Evolutionary conservation across 1,140 invertebrate genomes (phyloP), one percentile per base, ranked within the genome.

Genomic region (Theocolax elegans): DNA sequence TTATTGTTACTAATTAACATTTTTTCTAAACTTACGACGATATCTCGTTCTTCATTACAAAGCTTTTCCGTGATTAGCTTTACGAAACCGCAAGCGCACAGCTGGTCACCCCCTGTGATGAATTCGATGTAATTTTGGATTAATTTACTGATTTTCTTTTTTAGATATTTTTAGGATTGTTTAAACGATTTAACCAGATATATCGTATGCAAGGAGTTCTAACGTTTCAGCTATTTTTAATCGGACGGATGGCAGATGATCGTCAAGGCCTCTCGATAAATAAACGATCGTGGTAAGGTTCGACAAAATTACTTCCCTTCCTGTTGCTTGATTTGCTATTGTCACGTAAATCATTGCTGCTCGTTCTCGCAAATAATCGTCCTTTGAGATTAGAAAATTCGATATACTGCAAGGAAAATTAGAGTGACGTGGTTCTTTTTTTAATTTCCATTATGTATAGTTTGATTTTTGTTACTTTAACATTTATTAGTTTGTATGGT

Each of bases 341-440:
- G 72, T 74, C 29, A 62, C 71, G 27, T 69, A 78, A 29, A 72
- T 56, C 51, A 72, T 73, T 6, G 75, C 74, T 17, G 74, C 72
- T 74, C 66, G 74, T 56, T 79, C 76, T 27, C 76, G 63, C 21
- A 80, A 46, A 59, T 76, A 76, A 40, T 75, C 25, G 60, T 80
- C 80, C 1, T 75, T 58, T 13, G 74, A 74, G n/a, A 66, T 31
- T 63, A 76, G 58, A 44, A 79, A 67, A 42, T 72, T 60, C 21
- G 51, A 42, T n/a, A 81, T 66, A 19, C 78, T 78, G 40, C 6
- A 51, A 44, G 56, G n/a, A n/a, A n/a, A n/a, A n/a, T n/a, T n/a
- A n/a, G n/a, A n/a, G n/a, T n/a, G n/a, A n/a, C n/a, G n/a, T n/a
- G n/a, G n/a, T n/a, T n/a, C n/a, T n/a, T n/a, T n/a, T n/a, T n/a